Conservation (phyloP, 2,113 vertebrate species). For the Aegotheles bennettii region DNA sequence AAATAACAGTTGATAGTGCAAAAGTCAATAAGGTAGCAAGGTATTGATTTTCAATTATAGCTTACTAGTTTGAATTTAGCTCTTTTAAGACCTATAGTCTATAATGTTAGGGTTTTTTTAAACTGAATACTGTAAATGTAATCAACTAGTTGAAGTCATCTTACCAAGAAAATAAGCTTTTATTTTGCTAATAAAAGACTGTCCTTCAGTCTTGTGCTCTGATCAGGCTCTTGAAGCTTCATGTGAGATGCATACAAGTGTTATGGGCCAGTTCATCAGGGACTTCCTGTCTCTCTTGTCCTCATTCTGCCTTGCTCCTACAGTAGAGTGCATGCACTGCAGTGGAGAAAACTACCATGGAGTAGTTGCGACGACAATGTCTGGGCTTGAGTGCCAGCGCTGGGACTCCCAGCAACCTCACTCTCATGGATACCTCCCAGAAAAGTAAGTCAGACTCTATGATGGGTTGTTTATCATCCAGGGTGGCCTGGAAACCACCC, state of each 20-base stretch:
- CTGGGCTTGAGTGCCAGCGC: constrained; percentile 72
- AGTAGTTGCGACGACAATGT: constrained; percentile 74
- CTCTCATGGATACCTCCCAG: constrained; percentile 86
- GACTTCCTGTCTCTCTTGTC: not conserved
- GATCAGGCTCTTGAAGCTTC: not conserved
- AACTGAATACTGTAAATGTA: not conserved
- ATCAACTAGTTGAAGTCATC: not conserved
- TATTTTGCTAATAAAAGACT: not conserved
- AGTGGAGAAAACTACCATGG: constrained; percentile 89
- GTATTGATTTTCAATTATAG: not conserved
- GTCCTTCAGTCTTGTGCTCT: not conserved
- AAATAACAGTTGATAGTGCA: not conserved
- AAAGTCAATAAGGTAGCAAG: not conserved
- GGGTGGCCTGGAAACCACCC: not conserved
- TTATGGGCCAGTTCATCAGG: not conserved
- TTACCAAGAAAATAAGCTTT: not conserved
- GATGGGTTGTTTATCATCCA: not conserved
- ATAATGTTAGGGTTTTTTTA: not conserved
- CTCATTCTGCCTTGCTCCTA: not conserved
- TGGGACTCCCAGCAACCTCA: constrained; percentile 89
- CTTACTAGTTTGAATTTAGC: not conserved
- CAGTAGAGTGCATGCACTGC: constrained; percentile 92
- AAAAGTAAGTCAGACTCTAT: constrained; percentile 74
- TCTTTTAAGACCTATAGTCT: not conserved
- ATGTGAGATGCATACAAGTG: not conserved